phyloP scores from a whole-genome alignment of 2,113 vertebrate species.

The Galeopterus variegatus region DNA sequence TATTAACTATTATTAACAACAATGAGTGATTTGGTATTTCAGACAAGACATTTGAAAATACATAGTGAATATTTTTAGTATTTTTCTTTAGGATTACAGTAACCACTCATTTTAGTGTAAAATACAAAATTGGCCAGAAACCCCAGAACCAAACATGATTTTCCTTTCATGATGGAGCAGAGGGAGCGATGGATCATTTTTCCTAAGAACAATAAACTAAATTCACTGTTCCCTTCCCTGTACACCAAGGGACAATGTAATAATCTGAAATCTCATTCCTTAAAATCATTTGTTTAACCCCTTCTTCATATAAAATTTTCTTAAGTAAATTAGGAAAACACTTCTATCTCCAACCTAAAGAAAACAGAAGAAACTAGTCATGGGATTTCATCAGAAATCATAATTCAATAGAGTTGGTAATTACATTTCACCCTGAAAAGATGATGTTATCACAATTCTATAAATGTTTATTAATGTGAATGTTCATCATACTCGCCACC shows the following conservation, averaged over 20 bases:
- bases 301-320: conserved; percentile 17
- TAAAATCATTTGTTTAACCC: background rate
- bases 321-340: background rate
- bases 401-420: background rate
- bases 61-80: background rate
- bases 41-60: background rate
- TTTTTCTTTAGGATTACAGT: background rate
- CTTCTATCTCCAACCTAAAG: background rate
- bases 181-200: background rate
- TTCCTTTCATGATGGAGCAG: background rate
- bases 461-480: background rate
- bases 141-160: background rate
- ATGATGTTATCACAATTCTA: background rate
- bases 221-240: background rate
- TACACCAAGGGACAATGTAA: background rate
- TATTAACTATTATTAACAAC: background rate
- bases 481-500: no score
- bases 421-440: background rate
- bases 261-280: background rate
- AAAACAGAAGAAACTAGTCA: background rate
- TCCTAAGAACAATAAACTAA: background rate
- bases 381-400: background rate
- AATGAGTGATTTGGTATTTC: background rate
- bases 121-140: background rate
- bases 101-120: conserved; percentile 5